Percentiles rank a stretch among this genome's conserved stretches.
Conservation (phyloP, 2,113 vertebrate species). For the Saguinus imperator region DNA sequence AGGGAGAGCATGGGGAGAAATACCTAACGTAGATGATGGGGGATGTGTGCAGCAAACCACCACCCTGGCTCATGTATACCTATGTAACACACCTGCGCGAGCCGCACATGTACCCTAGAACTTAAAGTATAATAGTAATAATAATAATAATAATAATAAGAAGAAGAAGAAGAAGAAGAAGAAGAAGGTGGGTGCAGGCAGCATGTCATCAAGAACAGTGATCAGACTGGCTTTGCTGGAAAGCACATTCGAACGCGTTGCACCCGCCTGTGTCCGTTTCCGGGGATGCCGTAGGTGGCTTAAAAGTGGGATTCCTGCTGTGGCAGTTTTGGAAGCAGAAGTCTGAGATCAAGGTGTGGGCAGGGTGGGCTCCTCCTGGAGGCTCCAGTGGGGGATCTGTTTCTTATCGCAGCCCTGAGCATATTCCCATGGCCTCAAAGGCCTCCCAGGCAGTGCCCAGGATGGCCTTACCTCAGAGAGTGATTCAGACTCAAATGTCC, state of each 20-base stretch:
- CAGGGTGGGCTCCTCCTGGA: not conserved
- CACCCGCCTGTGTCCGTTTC: not conserved
- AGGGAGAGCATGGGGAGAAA: too few species aligned
- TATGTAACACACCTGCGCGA: too few species aligned
- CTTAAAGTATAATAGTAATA: too few species aligned
- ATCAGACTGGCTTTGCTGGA: not conserved
- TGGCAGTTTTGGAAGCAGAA: rapidly evolving
- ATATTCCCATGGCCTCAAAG: rapidly evolving
- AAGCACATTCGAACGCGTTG: not conserved
- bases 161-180: too few species aligned
- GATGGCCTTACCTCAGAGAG: too few species aligned
- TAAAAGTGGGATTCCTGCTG: not conserved
- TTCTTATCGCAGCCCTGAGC: rapidly evolving
- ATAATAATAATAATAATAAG: too few species aligned
- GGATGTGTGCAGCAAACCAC: too few species aligned
- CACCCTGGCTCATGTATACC: too few species aligned
- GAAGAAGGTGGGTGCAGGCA: not conserved
- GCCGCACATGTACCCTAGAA: too few species aligned
- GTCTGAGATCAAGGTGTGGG: not conserved
- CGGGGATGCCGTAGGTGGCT: not conserved
- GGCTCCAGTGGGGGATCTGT: rapidly evolving
- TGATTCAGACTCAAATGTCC: too few species aligned
- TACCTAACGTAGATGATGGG: too few species aligned
- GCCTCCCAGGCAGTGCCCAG: too few species aligned
- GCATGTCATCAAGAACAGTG: not conserved